Evolutionary conservation across 2,888 invertebrate species (phyloP).

Genomic region (Bhutanitis thaidina): DNA sequence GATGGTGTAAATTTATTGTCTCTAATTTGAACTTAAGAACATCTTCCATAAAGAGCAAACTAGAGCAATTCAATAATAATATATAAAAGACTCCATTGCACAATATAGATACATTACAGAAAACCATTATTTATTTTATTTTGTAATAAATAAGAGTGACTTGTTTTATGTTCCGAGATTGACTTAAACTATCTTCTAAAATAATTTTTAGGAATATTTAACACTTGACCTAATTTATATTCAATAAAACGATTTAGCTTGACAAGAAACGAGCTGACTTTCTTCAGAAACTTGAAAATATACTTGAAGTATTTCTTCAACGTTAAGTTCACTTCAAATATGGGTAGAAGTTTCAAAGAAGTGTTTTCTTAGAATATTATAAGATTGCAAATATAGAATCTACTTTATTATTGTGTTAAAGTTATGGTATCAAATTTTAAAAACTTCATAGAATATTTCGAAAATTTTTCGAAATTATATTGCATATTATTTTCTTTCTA

Average conservation of each 20-base stretch:
- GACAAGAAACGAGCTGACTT: background rate
- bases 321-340: slow-evolving; percentile 13
- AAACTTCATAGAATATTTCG: too few relatives aligned
- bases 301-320: slow-evolving; percentile 13
- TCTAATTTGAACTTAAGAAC: background rate
- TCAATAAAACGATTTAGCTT: background rate
- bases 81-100: background rate
- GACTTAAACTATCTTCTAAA: too few relatives aligned
- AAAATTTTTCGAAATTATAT: too few relatives aligned
- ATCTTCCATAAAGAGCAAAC: slow-evolving; percentile 1
- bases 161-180: too few relatives aligned
- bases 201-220: too few relatives aligned
- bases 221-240: background rate
- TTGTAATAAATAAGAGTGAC: background rate
- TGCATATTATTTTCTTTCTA: too few relatives aligned
- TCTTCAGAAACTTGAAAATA: slow-evolving; percentile 12
- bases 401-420: background rate
- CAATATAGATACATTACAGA: too few relatives aligned
- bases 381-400: slow-evolving; percentile 11
- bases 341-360: slow-evolving; percentile 16
- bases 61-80: background rate
- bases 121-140: background rate
- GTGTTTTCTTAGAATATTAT: slow-evolving; percentile 17
- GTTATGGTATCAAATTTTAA: too few relatives aligned
- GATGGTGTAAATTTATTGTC: slow-evolving; percentile 4